Base-by-base conservation (phyloP, 53 echinoderm and acorn worm species). In the Apostichopus leukothele region DNA sequence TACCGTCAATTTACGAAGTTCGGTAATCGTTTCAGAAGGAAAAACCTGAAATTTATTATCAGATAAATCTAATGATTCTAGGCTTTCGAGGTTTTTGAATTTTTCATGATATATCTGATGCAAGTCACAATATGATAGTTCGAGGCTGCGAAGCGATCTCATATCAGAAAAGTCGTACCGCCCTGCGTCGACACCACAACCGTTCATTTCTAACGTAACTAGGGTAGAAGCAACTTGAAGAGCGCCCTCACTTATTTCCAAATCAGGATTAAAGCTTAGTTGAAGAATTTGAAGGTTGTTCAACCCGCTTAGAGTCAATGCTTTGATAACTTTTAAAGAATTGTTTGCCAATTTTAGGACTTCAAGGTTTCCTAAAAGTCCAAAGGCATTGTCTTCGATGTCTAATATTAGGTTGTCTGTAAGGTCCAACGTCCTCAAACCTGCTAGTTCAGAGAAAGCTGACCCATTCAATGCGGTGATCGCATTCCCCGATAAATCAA, bases 401-500 rank as follows among this genome's bases (percentile, higher is more conserved):
- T 85, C 39, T 25, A 67, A 67, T 63, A 85, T 66, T 14, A 14
- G 8, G 26, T 85, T 85, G 13, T 50, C 67, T 22, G 63, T 85
- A 10, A 85, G 66, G 50, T 85, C 85, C 26, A 85, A 67, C 14
- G 13, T 67, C 85, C 8, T 20, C 67, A 60, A 85, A 1, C 10
- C 66, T 67, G 67, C 7, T 1, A 50, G 5, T 12, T 66, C 66
- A 13, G 50, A 22, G 18, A 85, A 85, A 14, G 26, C 20, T 22
- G 57, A 21, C 22, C 26, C 60, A 7, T 39, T 85, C 67, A 85
- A 50, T 20, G 9, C 16, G 11, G 66, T 51, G 66, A 85, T 85
- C 1, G 85, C 66, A 85, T 85, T 85, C 5, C n/a, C 50, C 18
- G 85, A 85, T 63, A 85, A 51, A 50, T 85, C 85, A 27, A 85